Evolutionary conservation across 2,888 invertebrate species (phyloP).

Genomic region (Dendrolimus houi): DNA sequence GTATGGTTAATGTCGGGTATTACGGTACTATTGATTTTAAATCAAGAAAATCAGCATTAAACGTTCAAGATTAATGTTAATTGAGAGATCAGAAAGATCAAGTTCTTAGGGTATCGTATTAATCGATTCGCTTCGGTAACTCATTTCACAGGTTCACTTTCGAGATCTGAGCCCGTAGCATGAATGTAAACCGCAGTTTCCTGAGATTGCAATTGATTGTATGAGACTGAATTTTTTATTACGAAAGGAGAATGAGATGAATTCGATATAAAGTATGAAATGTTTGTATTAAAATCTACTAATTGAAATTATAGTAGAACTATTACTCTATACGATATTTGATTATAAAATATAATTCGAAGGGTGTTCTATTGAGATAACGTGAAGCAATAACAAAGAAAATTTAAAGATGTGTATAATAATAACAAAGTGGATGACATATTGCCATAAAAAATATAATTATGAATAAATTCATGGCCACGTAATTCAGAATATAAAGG

Average conservation of each 20-base stretch:
- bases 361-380: not conserved
- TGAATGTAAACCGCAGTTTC: conserved; percentile 53
- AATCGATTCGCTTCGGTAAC: conserved; percentile 59
- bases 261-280: not conserved
- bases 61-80: not conserved
- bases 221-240: conserved; percentile 17
- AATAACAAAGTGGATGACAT: not conserved
- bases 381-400: not conserved
- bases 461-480: conserved; percentile 11
- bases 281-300: not conserved
- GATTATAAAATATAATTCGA: not conserved
- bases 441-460: not conserved
- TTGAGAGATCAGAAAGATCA: conserved; percentile 18
- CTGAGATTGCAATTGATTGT: conserved; percentile 33
- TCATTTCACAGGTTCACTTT: conserved; percentile 71
- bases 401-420: not conserved
- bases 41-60: conserved; percentile 2
- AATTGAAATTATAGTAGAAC: not conserved
- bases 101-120: conserved; percentile 51
- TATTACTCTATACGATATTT: not conserved
- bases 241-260: conserved; percentile 1
- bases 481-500: conserved; percentile 35
- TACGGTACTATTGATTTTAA: conserved; percentile 5
- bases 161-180: conserved; percentile 48
- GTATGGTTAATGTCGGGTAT: too few relatives aligned